A percentile compares a stretch with the other conserved stretches of the same genome.
Conservation (phyloP, 2,888 invertebrate genomes). For the Galerucella nymphaeae region DNA sequence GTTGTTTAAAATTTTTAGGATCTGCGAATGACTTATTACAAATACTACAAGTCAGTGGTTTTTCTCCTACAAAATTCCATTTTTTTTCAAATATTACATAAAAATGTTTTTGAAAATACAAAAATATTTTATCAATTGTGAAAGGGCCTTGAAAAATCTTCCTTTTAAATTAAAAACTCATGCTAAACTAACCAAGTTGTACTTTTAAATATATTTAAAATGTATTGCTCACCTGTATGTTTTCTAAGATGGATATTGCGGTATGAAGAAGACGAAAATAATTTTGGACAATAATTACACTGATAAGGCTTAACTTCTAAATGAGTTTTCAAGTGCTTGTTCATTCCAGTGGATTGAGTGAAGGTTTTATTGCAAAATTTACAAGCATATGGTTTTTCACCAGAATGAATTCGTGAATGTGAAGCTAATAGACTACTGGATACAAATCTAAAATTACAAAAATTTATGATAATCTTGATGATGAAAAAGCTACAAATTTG, state of each 20-base stretch:
- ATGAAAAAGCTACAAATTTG: too few relatives aligned
- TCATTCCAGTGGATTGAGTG: constrained; percentile 52
- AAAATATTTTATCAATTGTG: too few relatives aligned
- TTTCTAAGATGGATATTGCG: constrained; percentile 54
- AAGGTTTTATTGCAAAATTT: constrained; percentile 54
- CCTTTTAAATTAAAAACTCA: too few relatives aligned
- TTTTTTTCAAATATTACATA: neutral
- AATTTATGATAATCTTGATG: neutral
- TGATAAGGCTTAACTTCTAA: constrained; percentile 48
- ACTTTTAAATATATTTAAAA: neutral
- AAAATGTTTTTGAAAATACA: too few relatives aligned
- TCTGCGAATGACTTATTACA: constrained; percentile 56
- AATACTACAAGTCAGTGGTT: constrained; percentile 52
- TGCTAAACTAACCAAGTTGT: too few relatives aligned
- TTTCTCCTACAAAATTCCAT: constrained; percentile 51
- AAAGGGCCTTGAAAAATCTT: too few relatives aligned
- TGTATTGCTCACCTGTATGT: constrained; percentile 44
- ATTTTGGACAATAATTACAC: constrained; percentile 55
- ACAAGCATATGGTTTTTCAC: constrained; percentile 55
- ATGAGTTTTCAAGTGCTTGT: constrained; percentile 54
- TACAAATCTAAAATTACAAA: constrained; percentile 53
- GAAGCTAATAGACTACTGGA: constrained; percentile 55
- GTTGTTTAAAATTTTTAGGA: constrained; percentile 56
- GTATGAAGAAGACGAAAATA: constrained; percentile 53
- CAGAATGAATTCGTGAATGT: constrained; percentile 55